Base-by-base conservation (phyloP, 2,888 invertebrate species). In the Drosophila maculinotata region DNA sequence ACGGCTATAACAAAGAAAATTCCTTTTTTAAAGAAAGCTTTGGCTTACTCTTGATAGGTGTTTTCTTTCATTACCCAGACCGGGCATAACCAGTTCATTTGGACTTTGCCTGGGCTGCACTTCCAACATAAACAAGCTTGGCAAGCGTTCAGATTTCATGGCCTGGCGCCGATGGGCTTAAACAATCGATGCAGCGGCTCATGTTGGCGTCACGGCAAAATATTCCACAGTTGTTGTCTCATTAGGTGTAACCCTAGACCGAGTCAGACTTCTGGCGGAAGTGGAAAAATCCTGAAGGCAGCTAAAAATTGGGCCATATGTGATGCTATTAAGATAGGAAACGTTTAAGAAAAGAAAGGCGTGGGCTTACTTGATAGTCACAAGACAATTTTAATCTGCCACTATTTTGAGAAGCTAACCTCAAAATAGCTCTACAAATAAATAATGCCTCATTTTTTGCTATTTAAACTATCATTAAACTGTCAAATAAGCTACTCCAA, bases 381-480 rank as follows among this genome's bases (percentile, higher is more conserved):
- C n/a, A 20, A 4, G 20, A 20, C 20, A 20, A 20, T 20, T 1
- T 2, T 31, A 31, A 20, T 20, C 33, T 31, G 20, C 47, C 23
- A 10, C 20, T 33, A 35, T 35, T 5, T 14, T 25, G 23, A 25
- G 20, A 35, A 35, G 17, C 23, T 12, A 26, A 45, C 20, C 5
- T 20, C 6, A 28, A 33, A 20, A 20, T n/a, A 53, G 38, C 67
- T 48, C 23, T 35, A 59, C 36, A 20, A 8, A 26, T 31, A 45
- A 33, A 48, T 38, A 59, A 17, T 39, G 30, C 6, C 36, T 17
- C 38, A 31, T 14, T 56, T 20, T 20, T 31, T 30, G 23, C 47
- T 80, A 56, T 78, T 80, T 87, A 54, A 64, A 54, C 75, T 68
- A 57, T 54, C 54, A 78, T 82, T 63, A 64, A 64, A 57, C 3